These are phyloP conservation scores for Alentia gelatinosa DNA, from an alignment of 2,888 invertebrate species.

Conservation along the genomic window DNA sequence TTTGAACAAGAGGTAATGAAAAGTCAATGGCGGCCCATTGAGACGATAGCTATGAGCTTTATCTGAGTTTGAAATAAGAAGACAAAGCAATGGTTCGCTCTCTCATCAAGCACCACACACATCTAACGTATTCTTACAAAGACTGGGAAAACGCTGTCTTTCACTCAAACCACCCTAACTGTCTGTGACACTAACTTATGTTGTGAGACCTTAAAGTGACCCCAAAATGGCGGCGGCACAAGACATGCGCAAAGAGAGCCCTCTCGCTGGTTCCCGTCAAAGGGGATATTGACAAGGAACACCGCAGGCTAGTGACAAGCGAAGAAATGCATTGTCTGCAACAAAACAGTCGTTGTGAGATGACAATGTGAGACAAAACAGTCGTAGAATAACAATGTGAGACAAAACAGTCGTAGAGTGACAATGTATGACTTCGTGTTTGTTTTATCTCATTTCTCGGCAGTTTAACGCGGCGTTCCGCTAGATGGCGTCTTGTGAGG, in stretches of 20 bases:
- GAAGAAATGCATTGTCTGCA: neutral
- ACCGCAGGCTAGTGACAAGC: neutral
- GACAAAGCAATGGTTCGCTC: too few relatives aligned
- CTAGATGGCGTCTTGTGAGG: neutral
- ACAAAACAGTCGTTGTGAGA: neutral
- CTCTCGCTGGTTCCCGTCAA: neutral
- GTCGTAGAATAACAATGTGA: neutral
- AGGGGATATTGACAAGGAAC: neutral
- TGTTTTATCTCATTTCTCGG: neutral
- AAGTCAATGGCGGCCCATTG: too few relatives aligned
- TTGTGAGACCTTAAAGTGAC: neutral
- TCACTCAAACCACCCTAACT: neutral
- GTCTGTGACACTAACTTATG: conserved; percentile 32
- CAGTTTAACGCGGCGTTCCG: neutral
- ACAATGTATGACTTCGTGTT: neutral
- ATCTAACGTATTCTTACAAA: too few relatives aligned
- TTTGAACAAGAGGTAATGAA: too few relatives aligned
- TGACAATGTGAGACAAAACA: neutral
- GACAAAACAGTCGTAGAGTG: neutral
- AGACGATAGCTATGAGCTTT: too few relatives aligned
- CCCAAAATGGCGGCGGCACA: neutral
- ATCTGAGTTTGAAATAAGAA: too few relatives aligned
- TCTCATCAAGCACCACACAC: too few relatives aligned
- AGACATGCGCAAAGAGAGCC: neutral
- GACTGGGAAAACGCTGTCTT: too few relatives aligned